A percentile compares a stretch with the other conserved stretches of the same genome.
phyloP scores from a whole-genome alignment of 2,113 vertebrate genomes.

The Tiliqua scincoides region DNA sequence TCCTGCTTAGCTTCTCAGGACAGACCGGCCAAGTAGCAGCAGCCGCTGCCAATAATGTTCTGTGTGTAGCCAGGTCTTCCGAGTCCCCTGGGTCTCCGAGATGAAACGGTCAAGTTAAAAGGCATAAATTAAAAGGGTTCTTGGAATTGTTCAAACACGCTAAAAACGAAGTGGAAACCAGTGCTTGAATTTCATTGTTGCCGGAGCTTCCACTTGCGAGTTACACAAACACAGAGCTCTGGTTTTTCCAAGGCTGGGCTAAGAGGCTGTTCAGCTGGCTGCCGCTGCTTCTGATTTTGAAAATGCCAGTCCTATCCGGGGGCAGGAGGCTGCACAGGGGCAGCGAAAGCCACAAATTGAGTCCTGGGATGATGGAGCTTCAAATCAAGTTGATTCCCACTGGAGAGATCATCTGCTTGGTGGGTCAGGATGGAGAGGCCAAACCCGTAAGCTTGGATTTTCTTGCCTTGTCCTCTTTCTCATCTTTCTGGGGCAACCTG shows the following conservation, averaged over 20 bases:
- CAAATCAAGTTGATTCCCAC: conserved; percentile 75
- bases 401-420: conserved; percentile 77
- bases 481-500: not conserved
- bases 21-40: conserved; percentile 18
- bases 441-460: conserved; percentile 71
- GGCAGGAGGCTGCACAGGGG: not conserved
- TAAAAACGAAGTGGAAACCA: conserved; percentile 49
- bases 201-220: conserved; percentile 55
- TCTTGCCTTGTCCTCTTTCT: not conserved
- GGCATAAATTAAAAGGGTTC: conserved; percentile 69
- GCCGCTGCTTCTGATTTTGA: not conserved
- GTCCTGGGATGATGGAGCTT: conserved; percentile 69
- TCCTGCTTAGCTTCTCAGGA: conserved; percentile 49
- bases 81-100: conserved; percentile 62
- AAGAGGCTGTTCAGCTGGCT: conserved; percentile 38
- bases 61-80: conserved; percentile 69
- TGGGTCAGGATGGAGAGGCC: conserved; percentile 63
- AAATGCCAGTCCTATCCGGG: conserved; percentile 7
- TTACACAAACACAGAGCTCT: conserved; percentile 67
- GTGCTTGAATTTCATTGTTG: conserved; percentile 67
- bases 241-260: conserved; percentile 63
- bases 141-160: conserved; percentile 51
- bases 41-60: conserved; percentile 59
- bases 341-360: not conserved
- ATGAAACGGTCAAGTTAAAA: conserved; percentile 64